Conservation (phyloP, 1,140 invertebrate species). For the Drosophila kanapiae region DNA sequence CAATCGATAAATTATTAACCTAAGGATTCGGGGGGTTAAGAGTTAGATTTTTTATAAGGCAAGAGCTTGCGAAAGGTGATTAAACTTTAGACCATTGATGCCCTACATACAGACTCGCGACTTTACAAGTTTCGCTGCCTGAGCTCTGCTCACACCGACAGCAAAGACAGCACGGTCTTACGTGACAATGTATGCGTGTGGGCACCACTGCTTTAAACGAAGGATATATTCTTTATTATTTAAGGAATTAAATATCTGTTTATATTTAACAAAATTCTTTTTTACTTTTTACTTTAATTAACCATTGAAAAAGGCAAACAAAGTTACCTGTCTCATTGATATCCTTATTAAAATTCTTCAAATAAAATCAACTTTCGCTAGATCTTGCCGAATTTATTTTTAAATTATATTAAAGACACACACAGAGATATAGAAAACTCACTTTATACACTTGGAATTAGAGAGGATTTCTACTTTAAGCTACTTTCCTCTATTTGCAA, state of each 20-base stretch:
- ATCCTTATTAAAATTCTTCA: no score
- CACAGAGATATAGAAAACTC: not conserved
- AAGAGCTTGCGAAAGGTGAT: constrained; percentile 7
- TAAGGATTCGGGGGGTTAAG: not conserved
- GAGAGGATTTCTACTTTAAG: constrained; percentile 1
- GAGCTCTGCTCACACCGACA: no score
- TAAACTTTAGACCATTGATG: no score
- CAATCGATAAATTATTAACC: not conserved
- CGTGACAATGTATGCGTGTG: no score
- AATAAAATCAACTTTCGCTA: not conserved
- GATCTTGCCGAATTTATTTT: not conserved
- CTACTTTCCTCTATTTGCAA: constrained; percentile 12
- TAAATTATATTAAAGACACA: constrained; percentile 5
- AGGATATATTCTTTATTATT: no score
- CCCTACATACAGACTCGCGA: no score
- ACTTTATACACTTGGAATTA: constrained; percentile 1
- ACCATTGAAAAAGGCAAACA: not conserved
- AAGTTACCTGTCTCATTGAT: not conserved
- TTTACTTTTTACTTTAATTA: not conserved
- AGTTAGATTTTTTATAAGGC: not conserved
- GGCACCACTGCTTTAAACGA: no score
- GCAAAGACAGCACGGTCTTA: no score
- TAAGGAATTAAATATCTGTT: no score
- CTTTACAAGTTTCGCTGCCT: no score
- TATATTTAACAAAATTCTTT: no score